phyloP scores from a whole-genome alignment of 2,113 vertebrate species.

The Neomonachus schauinslandi region DNA sequence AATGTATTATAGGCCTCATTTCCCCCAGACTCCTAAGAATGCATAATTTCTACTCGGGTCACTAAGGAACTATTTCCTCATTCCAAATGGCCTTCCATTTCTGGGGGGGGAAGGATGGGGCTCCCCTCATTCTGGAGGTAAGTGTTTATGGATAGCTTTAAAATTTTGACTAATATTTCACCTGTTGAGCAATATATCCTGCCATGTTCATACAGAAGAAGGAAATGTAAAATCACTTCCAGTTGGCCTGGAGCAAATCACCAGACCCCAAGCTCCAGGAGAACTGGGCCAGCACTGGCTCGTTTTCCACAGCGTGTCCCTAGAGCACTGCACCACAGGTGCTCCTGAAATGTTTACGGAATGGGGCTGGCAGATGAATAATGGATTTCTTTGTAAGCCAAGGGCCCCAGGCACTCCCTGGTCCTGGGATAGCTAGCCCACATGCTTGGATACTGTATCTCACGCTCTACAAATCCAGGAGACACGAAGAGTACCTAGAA shows the following conservation, averaged over 20 bases:
- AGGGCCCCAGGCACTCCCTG: neutral
- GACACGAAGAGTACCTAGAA: neutral
- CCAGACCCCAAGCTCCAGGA: neutral
- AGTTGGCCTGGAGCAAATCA: neutral
- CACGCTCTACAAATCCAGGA: neutral
- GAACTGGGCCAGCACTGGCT: neutral
- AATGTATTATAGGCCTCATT: neutral
- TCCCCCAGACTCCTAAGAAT: neutral
- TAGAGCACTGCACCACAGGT: neutral
- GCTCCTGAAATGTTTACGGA: neutral
- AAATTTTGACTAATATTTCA: constrained; percentile 16
- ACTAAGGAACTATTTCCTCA: neutral
- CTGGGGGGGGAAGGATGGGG: neutral
- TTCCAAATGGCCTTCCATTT: neutral
- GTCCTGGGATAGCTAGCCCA: neutral
- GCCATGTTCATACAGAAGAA: neutral
- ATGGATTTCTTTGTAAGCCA: neutral
- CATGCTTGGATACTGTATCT: neutral
- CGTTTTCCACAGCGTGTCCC: neutral
- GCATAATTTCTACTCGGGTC: neutral
- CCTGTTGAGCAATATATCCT: neutral
- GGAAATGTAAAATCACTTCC: neutral
- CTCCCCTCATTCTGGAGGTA: neutral
- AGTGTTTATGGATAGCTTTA: neutral
- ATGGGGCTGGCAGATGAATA: neutral